These are phyloP conservation scores for Hypena proboscidalis DNA, from an alignment of 2,888 invertebrate species.

Conservation along the genomic window DNA sequence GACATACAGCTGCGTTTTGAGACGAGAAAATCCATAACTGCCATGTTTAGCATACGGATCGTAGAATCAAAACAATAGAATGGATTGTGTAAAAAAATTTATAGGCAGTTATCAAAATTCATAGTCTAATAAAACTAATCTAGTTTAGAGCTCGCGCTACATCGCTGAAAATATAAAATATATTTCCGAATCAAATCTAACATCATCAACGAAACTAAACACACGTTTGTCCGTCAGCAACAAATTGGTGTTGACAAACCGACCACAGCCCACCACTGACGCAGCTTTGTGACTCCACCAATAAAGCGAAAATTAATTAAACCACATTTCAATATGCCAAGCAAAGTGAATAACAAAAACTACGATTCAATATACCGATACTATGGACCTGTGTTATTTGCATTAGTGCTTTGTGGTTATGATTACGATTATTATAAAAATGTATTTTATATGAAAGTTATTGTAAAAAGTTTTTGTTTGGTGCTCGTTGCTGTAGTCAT, in stretches of 20 bases:
- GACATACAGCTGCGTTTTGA: too few species aligned
- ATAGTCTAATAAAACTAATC: too few species aligned
- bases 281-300: conserved; percentile 45
- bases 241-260: conserved; percentile 56
- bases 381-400: conserved; percentile 54
- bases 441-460: conserved; percentile 36
- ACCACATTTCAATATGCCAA: conserved; percentile 41
- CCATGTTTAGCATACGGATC: neutral
- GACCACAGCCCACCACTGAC: conserved; percentile 51
- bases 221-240: conserved; percentile 46
- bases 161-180: neutral
- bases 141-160: too few species aligned
- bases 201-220: conserved; percentile 29
- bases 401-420: conserved; percentile 64
- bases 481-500: conserved; percentile 46
- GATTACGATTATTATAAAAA: conserved; percentile 60
- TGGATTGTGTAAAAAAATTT: neutral
- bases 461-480: conserved; percentile 54
- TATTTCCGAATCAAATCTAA: conserved; percentile 36
- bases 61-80: neutral
- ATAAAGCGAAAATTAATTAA: conserved; percentile 39
- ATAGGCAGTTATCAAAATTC: too few species aligned
- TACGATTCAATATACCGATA: conserved; percentile 37
- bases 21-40: conserved; percentile 1
- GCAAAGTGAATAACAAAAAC: conserved; percentile 33